Evolutionary conservation across 2,888 invertebrate species (phyloP), one percentile per base, ranked within the genome.

Genomic region (Xestia sexstrigata): DNA sequence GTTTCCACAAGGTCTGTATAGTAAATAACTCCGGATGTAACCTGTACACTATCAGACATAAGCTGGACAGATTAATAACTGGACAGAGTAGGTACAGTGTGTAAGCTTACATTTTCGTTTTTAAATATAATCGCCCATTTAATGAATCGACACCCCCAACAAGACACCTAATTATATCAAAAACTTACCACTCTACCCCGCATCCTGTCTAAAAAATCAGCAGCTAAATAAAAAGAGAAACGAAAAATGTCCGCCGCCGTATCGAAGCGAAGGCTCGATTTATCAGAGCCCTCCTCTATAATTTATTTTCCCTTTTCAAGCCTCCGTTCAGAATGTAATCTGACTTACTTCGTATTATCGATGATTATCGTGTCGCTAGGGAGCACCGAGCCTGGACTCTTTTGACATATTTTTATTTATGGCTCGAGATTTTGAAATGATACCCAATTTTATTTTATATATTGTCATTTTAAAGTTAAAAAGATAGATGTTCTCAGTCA

Each of bases 231-330:
- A 49, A 83, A 79, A 76, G 39, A 39, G 77, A 62, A 47, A 67
- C 67, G 74, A 81, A 79, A 85, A 86, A 84, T 83, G 75, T 47
- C 70, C 55, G 79, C 65, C 74, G 74, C 70, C 83, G 77, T 81
- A 55, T 68, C 72, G 42, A 65, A 60, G 42, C 78, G 62, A 68
- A 47, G 63, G 70, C 47, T 66, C 89, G 74, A 89, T 89, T 89
- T 88, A 89, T 88, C 83, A 88, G 70, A 52, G 76, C 73, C 63
- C 62, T 83, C 80, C 70, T 70, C 60, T 70, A 75, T 86, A 79
- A 89, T 88, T 89, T 88, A 88, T 88, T 83, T 86, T 89, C 81
- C 85, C 82, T 89, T 86, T 83, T 86, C 83, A 84, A 76, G 71
- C 42, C 55, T 75, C 79, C 66, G 77, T 88, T 78, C 75, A 71